Conservation (phyloP, 2,888 invertebrate genomes). For the Agrochola macilenta region DNA sequence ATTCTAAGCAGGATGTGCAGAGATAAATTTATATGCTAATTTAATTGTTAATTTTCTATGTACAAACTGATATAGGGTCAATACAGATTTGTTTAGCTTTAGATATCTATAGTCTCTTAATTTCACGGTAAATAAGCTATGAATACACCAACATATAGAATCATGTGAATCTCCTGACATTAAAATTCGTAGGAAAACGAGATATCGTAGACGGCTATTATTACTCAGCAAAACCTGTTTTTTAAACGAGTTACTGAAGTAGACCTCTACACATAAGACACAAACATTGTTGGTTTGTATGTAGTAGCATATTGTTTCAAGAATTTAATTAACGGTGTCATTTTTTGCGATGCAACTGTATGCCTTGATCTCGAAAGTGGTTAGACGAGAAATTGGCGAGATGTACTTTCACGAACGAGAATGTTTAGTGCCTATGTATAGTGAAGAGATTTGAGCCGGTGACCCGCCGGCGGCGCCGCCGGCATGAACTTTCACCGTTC, state of each 20-base stretch:
- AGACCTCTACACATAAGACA: constrained; percentile 16
- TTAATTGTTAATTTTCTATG: background rate
- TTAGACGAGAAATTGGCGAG: constrained; percentile 49
- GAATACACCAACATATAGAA: background rate
- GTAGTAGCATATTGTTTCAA: constrained; percentile 25
- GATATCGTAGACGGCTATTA: constrained; percentile 50
- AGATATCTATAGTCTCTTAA: background rate
- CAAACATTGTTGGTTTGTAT: constrained; percentile 26
- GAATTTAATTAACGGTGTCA: constrained; percentile 37
- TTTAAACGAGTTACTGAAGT: constrained; percentile 39
- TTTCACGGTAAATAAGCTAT: background rate
- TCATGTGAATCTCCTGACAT: constrained; percentile 24
- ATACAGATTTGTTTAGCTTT: background rate
- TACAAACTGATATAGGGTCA: background rate
- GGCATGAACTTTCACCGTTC: constrained; percentile 64
- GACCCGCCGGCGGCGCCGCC: constrained; percentile 23
- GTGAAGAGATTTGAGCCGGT: constrained; percentile 28
- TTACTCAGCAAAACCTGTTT: constrained; percentile 58
- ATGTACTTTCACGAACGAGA: constrained; percentile 59
- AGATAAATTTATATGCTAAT: background rate
- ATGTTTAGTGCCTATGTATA: constrained; percentile 30
- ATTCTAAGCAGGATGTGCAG: background rate
- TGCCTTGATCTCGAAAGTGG: constrained; percentile 65
- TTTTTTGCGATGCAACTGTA: constrained; percentile 40
- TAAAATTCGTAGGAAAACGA: constrained; percentile 39